Evolutionary conservation across 2,888 invertebrate genomes (phyloP), one percentile per base, ranked within the genome.

Genomic region (Drosophila basisetae): DNA sequence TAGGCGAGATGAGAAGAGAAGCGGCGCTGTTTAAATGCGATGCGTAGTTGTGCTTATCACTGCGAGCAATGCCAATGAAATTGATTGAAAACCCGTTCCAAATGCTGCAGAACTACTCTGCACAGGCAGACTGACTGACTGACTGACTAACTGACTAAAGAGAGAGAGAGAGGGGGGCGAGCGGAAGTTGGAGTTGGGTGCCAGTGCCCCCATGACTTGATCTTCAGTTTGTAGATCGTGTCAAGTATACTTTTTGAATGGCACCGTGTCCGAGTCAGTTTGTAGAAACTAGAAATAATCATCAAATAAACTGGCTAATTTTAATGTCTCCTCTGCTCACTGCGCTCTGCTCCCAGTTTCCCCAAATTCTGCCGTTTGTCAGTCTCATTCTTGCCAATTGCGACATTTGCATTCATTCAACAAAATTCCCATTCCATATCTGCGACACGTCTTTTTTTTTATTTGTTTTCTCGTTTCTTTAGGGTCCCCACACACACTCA

Each of bases 261-360:
- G 63, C 62, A 61, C 37, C 55, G 33, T 62, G 60, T 76, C 43
- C 54, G 49, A 76, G 33, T 54, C 61, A 55, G 4, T 35, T 35
- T 68, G 66, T 63, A 68, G n/a, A 66, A 84, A 87, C 84, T 76
- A 73, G 87, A 71, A 73, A 80, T 66, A 84, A 77, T 77, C 66
- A 35, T 31, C 13, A 47, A 16, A 22, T 47, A 22, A 47, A 47
- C 13, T 16, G 68, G 58, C 68, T 75, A 73, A 72, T 74, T 75
- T 50, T 22, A 55, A 41, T 47, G 49, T 2, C 10, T 5, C n/a
- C n/a, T n/a, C 25, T 16, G 11, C 6, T 11, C 10, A 7, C 10
- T 4, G 22, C 18, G 11, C 2, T 7, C 10, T 4, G 2, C 2
- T 9, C 22, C 9, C 49, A 54, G 50, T 43, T 16, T 31, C 6